A percentile compares a stretch with the other conserved stretches of the same genome.
Conservation (phyloP, 92 coral and sea anemone species). For the Palythoa caribaeorum region DNA sequence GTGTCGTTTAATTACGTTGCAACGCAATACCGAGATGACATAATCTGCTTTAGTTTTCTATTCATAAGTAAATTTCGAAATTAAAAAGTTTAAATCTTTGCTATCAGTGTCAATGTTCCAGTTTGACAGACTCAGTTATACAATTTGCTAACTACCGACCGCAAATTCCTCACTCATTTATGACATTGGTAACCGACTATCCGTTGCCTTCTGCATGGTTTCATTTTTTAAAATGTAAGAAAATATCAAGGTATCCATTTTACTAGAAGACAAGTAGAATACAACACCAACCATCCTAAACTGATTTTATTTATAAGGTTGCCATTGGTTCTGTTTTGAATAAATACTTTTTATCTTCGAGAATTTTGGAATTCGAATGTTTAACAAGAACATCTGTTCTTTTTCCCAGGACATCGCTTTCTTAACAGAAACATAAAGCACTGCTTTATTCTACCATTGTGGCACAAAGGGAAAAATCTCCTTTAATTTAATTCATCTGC, state of each 20-base stretch:
- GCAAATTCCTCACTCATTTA: background rate
- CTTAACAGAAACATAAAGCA: background rate
- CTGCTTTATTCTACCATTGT: background rate
- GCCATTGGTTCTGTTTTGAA: background rate
- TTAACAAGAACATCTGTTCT: constrained; percentile 23
- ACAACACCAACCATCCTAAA: background rate
- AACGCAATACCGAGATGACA: constrained; percentile 21
- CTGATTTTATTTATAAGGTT: background rate
- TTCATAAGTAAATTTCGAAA: constrained; percentile 17
- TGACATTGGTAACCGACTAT: background rate
- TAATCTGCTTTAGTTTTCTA: background rate
- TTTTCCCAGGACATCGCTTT: background rate
- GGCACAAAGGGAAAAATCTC: background rate
- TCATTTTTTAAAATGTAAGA: background rate
- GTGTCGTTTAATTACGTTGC: constrained; percentile 18
- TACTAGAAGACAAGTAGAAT: background rate
- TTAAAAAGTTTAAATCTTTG: background rate
- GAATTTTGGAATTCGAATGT: background rate
- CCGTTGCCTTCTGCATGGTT: background rate
- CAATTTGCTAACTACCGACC: background rate
- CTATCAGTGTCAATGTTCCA: background rate
- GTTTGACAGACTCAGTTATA: background rate
- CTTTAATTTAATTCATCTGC: background rate
- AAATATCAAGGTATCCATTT: too few relatives aligned
- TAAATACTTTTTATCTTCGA: background rate